Base-by-base conservation (phyloP, 1,140 invertebrate species). In the Belonocnema kinseyi region DNA sequence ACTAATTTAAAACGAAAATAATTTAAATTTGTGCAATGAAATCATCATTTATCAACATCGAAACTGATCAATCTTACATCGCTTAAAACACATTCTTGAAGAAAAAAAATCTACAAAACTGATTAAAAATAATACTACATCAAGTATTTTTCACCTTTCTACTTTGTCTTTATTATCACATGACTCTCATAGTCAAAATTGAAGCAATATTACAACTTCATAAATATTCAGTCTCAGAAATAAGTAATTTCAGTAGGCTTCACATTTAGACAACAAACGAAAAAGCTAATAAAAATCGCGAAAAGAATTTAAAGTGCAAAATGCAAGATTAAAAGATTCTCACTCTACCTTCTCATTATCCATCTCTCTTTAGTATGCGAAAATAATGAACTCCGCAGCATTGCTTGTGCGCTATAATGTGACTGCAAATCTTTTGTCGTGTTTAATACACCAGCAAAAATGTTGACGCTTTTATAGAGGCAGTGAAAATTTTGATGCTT, bases 381-480 rank as follows among this genome's bases (percentile, higher is more conserved):
- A 66, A 66, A 66, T 66, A 66, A 66, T 66, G 61, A 66, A 66
- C 61, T 66, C 61, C 6, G 16, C 26, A 66, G 61, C 21, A 66
- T 66, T 66, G 61, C 61, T 66, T 66, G 61, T 66, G 61, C 33
- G 61, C 61, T 16, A 66, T 66, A 66, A 46, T 66, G 26, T 26
- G 13, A 66, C 61, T 66, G 61, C 61, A 46, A 66, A 66, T 66
- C 26, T 66, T 66, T 66, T 66, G 61, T 40, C 61, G n/a, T 66
- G 26, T 66, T 66, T 66, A 66, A 66, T 66, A 40, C 61, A 5
- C 61, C 61, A 66, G 61, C n/a, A 66, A 66, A 66, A 66, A 66
- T 46, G 61, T 66, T 66, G 61, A 66, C 61, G 40, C 61, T 66
- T 66, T 66, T 66, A 66, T 66, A 33, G 61, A 46, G 21, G 14